Evolutionary conservation across 2,797 vertebrate species (phyloP).

Genomic region (Rhynchotus rufescens): DNA sequence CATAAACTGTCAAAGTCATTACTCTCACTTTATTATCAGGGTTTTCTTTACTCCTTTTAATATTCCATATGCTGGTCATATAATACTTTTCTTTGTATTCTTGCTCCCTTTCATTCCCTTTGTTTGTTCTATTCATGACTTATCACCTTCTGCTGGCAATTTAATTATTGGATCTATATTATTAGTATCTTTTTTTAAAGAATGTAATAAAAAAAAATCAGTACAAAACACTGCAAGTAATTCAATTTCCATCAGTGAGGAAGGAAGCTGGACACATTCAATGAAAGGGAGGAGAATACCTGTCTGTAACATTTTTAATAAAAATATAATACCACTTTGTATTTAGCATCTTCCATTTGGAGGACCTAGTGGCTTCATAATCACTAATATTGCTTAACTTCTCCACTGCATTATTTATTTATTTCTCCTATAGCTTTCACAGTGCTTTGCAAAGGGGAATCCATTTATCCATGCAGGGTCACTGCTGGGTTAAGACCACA

Average conservation of each 20-base stretch:
- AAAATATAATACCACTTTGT: slow-evolving; percentile 63
- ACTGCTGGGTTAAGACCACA: neutral
- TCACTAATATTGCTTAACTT: slow-evolving; percentile 59
- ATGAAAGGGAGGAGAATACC: slow-evolving; percentile 62
- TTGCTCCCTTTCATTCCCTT: slow-evolving; percentile 69
- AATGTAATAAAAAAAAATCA: slow-evolving; percentile 62
- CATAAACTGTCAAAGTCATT: slow-evolving; percentile 65
- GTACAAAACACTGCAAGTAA: slow-evolving; percentile 70
- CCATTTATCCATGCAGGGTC: too few species aligned
- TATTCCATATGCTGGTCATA: slow-evolving; percentile 78
- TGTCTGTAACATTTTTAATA: slow-evolving; percentile 68
- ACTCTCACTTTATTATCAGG: slow-evolving; percentile 70
- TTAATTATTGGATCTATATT: slow-evolving; percentile 76
- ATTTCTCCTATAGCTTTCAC: slow-evolving; percentile 39
- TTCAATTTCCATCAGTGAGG: slow-evolving; percentile 68
- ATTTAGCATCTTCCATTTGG: slow-evolving; percentile 57
- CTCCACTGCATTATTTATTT: neutral
- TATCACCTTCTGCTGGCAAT: slow-evolving; percentile 75
- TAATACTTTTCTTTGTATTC: slow-evolving; percentile 76
- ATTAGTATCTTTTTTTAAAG: slow-evolving; percentile 47
- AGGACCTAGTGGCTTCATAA: slow-evolving; percentile 16
- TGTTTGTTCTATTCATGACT: slow-evolving; percentile 76
- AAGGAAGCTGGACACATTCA: slow-evolving; percentile 62
- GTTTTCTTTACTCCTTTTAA: slow-evolving; percentile 74
- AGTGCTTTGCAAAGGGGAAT: slow-evolving; percentile 15